A percentile compares a stretch with the other conserved stretches of the same genome.
phyloP scores from a whole-genome alignment of 2,888 invertebrate genomes.

The Criorhina ranunculi region DNA sequence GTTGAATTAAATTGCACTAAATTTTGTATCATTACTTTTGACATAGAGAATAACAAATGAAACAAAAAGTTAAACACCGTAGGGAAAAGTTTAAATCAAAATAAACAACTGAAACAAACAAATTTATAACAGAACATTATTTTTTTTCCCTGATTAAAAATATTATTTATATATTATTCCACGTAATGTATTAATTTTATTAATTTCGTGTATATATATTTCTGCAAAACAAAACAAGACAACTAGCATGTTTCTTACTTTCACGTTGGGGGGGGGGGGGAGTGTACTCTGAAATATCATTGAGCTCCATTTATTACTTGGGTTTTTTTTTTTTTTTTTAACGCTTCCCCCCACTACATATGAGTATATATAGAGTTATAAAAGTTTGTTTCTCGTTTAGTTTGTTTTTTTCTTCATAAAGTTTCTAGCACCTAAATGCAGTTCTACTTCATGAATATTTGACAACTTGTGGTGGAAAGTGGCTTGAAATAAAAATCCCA shows the following conservation, averaged over 20 bases:
- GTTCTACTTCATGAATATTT: conserved; percentile 3
- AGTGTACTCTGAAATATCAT: background rate
- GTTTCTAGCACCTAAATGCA: no score
- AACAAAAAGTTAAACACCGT: background rate
- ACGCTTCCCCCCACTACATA: background rate
- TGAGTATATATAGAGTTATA: conserved; percentile 12
- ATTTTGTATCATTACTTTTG: conserved; percentile 23
- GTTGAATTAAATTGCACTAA: conserved; percentile 47
- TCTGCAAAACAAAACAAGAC: conserved; percentile 26
- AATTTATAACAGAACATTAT: conserved; percentile 1
- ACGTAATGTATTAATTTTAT: conserved; percentile 38
- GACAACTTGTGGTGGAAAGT: background rate
- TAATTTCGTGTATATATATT: conserved; percentile 51
- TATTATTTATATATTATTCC: conserved; percentile 38
- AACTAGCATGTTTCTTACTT: background rate
- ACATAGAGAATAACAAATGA: conserved; percentile 4
- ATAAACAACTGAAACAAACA: conserved; percentile 28
- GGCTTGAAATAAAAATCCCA: background rate
- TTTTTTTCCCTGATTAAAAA: conserved; percentile 29
- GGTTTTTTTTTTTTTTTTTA: background rate
- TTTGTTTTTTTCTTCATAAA: background rate
- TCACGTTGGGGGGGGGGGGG: no score
- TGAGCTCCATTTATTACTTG: background rate
- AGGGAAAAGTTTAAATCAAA: conserved; percentile 3
- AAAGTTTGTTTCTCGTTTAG: conserved; percentile 41